Base-by-base conservation (phyloP, 2,113 vertebrate genomes). In the Leptodactylus fuscus region DNA sequence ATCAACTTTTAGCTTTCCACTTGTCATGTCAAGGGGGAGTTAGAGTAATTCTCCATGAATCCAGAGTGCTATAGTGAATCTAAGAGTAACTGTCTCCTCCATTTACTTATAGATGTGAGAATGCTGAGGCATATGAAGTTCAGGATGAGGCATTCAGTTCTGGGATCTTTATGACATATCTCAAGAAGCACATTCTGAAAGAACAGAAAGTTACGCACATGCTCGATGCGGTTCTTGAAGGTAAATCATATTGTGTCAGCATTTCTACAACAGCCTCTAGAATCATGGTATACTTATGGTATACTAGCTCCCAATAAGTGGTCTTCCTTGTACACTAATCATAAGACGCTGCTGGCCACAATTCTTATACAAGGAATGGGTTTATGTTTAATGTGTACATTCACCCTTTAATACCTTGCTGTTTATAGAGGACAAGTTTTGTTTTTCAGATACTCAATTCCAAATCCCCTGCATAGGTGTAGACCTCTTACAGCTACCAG, bases 101-200 rank as follows among this genome's bases (percentile, higher is more conserved):
- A 49, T 20, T 32, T 15, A 32, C 73, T 9, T 22, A 67, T 29
- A 97, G 96, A 87, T 94, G 94, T 0, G 96, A 97, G 91, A 95
- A 96, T 87, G 94, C 95, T 9, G 95, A 96, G 88, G 95, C 96
- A 0, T 97, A 94, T 53, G 96, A 97, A 87, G 90, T 97, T 65
- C 96, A 96, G 85, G 94, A 97, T 0, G 95, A 95, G 16, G 93
- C 94, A 1, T 95, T 94, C 88, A 96, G 96, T 88, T 94, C 95
- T 22, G 96, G 96, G 5, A 96, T 97, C 88, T 97, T 97, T 90
- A 96, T 96, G 73, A 97, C 96, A 65, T 97, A 97, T 88, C 89
- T 97, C 86, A 97, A 97, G 89, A 95, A 91, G 76, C 93, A 96
- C 87, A 95, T 97, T 87, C 89, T 96, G 11, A 85, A 93, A 81